Evolutionary conservation across 2,113 vertebrate genomes (phyloP).

Genomic region (Equus przewalskii): DNA sequence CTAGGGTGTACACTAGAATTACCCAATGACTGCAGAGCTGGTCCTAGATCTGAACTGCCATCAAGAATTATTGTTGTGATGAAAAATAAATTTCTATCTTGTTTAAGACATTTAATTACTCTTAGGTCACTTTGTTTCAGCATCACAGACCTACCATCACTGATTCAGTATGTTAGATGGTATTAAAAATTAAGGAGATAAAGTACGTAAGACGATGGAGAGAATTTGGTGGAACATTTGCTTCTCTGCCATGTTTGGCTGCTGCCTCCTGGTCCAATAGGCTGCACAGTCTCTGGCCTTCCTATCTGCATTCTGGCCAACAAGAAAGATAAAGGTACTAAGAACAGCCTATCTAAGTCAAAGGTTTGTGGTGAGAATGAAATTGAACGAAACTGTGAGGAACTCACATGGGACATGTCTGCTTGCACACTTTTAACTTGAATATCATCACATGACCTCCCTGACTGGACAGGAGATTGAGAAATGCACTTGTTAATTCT

Average conservation of each 20-base stretch:
- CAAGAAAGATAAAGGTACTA: background rate
- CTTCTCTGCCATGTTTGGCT: background rate
- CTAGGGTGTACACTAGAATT: fast-evolving
- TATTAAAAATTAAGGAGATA: background rate
- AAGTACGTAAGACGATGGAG: fast-evolving
- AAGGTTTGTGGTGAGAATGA: background rate
- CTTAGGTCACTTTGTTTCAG: background rate
- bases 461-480: background rate
- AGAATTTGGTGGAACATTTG: background rate
- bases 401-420: background rate
- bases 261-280: background rate
- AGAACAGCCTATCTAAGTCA: fast-evolving
- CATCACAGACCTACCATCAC: background rate
- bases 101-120: background rate
- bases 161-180: background rate
- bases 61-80: background rate
- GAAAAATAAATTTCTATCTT: background rate
- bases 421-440: background rate
- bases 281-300: background rate
- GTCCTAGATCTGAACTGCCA: background rate
- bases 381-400: background rate
- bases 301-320: background rate
- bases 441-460: background rate
- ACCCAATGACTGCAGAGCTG: background rate
- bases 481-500: background rate